Evolutionary conservation across 2,888 invertebrate species (phyloP).

Genomic region (Ptycholaimellus sp.): DNA sequence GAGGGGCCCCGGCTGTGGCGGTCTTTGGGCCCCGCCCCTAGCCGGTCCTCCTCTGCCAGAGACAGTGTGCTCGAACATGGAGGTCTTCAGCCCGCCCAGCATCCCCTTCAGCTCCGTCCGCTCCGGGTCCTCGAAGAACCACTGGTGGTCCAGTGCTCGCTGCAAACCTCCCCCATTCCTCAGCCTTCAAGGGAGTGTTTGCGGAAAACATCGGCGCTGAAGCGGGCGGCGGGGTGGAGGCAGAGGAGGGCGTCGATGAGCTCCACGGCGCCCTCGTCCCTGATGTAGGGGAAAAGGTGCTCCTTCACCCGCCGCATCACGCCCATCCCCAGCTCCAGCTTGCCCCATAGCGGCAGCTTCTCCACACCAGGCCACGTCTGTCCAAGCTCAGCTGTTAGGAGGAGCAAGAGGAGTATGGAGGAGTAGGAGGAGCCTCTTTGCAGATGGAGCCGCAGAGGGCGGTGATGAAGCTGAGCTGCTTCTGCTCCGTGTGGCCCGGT

Average conservation of each 20-base stretch:
- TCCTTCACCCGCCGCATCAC: conserved; percentile 43
- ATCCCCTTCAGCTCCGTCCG: conserved; percentile 36
- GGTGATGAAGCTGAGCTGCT: conserved; percentile 74
- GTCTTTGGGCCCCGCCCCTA: no score
- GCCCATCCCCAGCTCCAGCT: conserved; percentile 60
- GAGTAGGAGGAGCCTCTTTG: no score
- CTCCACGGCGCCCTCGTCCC: conserved; percentile 63
- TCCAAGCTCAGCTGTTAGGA: no score
- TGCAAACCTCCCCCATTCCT: neutral
- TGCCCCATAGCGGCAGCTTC: conserved; percentile 56
- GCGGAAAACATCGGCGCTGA: conserved; percentile 55
- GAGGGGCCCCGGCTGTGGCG: no score
- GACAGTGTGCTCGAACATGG: no score
- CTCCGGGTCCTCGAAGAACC: conserved; percentile 95
- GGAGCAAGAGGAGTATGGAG: no score
- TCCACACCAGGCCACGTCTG: no score
- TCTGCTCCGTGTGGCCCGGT: conserved; percentile 75
- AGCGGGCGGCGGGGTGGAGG: conserved; percentile 64
- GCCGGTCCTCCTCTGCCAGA: no score
- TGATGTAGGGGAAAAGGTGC: conserved; percentile 50
- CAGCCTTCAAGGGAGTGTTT: no score
- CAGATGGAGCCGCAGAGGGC: conserved; percentile 86
- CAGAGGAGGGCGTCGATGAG: conserved; percentile 68
- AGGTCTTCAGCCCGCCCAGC: no score
- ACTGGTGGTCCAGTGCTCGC: conserved; percentile 66